Percentiles rank a stretch among this genome's conserved stretches.
Conservation (phyloP, 2,113 vertebrate species). For the Thryonomys swinderianus region DNA sequence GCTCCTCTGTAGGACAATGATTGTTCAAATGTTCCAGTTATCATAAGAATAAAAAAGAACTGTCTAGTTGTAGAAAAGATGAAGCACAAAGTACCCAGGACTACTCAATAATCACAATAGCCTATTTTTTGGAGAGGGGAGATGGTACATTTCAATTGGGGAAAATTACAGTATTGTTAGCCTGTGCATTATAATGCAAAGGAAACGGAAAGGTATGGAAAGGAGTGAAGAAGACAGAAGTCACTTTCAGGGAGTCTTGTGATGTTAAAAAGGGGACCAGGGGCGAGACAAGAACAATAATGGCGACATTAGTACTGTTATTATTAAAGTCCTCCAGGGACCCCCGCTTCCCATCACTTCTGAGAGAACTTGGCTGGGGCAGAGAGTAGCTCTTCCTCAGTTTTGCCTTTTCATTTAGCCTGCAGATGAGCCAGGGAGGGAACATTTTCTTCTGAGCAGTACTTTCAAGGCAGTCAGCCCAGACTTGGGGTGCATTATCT, state of each 20-base stretch:
- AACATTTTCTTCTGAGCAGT: not conserved
- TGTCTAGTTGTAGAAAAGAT: conserved; percentile 68
- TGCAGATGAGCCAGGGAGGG: not conserved
- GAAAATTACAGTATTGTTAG: conserved; percentile 71
- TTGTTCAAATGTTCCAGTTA: conserved; percentile 74
- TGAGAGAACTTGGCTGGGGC: not conserved
- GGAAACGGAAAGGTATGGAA: conserved; percentile 1
- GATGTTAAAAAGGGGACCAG: conserved; percentile 38
- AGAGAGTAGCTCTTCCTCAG: not conserved
- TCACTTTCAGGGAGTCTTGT: conserved; percentile 63
- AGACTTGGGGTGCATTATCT: not conserved
- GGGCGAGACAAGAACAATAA: conserved; percentile 27
- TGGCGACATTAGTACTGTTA: not conserved
- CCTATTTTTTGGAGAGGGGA: conserved; percentile 53
- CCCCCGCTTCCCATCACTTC: not conserved
- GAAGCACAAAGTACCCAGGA: conserved; percentile 31
- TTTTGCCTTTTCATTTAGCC: not conserved
- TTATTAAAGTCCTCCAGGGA: not conserved
- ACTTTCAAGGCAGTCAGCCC: not conserved
- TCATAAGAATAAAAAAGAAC: conserved; percentile 74
- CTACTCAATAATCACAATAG: conserved; percentile 69
- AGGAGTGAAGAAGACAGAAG: conserved; percentile 57
- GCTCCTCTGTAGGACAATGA: conserved; percentile 60
- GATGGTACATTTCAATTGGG: conserved; percentile 64
- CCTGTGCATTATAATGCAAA: conserved; percentile 69